Evolutionary conservation across 1,140 invertebrate genomes (phyloP), one percentile per base, ranked within the genome.

Genomic region (Mesaphorura yosii): DNA sequence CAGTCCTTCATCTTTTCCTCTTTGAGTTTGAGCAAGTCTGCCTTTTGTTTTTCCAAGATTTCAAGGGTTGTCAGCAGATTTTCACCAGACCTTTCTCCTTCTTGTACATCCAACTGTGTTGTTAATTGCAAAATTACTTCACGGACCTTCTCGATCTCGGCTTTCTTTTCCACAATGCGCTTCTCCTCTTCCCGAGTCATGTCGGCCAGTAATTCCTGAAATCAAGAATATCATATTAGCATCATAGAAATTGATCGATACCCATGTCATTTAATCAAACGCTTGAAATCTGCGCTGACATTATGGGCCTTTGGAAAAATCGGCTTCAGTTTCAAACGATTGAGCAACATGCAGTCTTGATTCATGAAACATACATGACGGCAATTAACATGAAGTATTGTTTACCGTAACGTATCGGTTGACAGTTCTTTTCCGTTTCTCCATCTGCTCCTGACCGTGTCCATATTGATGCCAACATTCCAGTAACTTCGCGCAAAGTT

Each of bases 171-270:
- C 12, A 34, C 5, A 6, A 48, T 7, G 14, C 46, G 25, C 19
- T 19, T 31, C 46, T 48, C 46, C 19, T 48, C 46, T 22, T 48
- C 46, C 26, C 7, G 6, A 4, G 37, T 20, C 46, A 48, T 48
- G 6, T 48, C 46, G 3, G 12, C 14, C 14, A 34, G 37, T 4
- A 48, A 20, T 12, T 48, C 46, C 46, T 48, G 20, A 10, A 46
- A 46, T 34, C 10, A 10, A 34, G n/a, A 34, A 34, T n/a, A 34
- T n/a, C 10, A n/a, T 10, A 34, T 34, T 34, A 10, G 10, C n/a
- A 34, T n/a, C n/a, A n/a, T n/a, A n/a, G n/a, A n/a, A n/a, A n/a
- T n/a, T n/a, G 31, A n/a, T 34, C n/a, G n/a, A 34, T n/a, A 34
- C 31, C 31, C 31, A 34, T 10, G 31, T n/a, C 10, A 34, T 10